These are phyloP conservation scores for Oncopodura yosiiana DNA, from an alignment of 1,140 invertebrate genomes.

Conservation along the genomic window DNA sequence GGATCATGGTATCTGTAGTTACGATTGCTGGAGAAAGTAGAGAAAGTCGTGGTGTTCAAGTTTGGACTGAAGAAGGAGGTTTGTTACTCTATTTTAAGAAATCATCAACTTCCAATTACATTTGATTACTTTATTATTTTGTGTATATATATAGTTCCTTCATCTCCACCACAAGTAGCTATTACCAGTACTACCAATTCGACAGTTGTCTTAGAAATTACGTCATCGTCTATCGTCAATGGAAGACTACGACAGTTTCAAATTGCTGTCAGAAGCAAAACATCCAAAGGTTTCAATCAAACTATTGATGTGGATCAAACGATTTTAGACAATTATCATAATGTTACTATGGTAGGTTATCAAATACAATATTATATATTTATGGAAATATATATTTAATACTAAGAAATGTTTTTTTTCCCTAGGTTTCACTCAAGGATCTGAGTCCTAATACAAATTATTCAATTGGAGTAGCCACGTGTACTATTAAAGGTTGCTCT, in stretches of 20 bases:
- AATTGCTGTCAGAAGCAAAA: not conserved
- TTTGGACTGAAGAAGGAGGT: conserved; percentile 65
- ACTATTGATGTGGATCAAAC: not conserved
- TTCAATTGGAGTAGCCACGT: conserved; percentile 55
- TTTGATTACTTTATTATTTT: no score
- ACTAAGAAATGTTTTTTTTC: no score
- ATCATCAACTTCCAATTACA: conserved; percentile 41
- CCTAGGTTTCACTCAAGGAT: conserved; percentile 34
- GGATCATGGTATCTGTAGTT: conserved; percentile 57
- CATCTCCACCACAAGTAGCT: conserved; percentile 40
- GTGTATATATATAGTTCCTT: no score
- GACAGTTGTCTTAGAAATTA: conserved; percentile 53
- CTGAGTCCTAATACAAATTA: conserved; percentile 51
- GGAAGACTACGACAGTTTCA: conserved; percentile 61
- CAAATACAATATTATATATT: no score
- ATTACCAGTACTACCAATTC: conserved; percentile 51
- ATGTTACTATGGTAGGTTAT: no score
- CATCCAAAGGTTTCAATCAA: not conserved
- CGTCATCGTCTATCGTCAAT: conserved; percentile 59
- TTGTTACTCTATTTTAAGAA: conserved; percentile 23
- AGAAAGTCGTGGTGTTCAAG: conserved; percentile 53
- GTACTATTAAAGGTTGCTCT: conserved; percentile 55
- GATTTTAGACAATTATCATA: no score
- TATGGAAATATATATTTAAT: no score
- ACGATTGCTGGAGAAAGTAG: conserved; percentile 61